Conservation (phyloP, 2,888 invertebrate species). For the Tupiocoris notatus region DNA sequence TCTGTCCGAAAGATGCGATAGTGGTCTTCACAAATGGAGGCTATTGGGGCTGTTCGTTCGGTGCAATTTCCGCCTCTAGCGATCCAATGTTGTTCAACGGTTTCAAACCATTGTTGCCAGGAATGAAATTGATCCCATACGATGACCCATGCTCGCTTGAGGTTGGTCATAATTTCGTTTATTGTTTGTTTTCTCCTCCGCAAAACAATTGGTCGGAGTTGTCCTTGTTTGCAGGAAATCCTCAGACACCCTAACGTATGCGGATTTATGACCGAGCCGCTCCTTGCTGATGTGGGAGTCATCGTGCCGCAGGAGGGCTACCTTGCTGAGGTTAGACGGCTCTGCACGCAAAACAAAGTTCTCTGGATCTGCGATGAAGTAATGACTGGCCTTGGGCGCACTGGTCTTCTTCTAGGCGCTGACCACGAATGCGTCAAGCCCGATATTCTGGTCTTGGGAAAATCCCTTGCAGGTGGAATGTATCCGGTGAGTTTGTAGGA, state of each 20-base stretch:
- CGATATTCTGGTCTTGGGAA: conserved; percentile 86
- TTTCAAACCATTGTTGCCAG: conserved; percentile 92
- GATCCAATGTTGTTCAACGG: conserved; percentile 79
- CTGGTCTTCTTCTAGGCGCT: conserved; percentile 80
- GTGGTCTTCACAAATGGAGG: conserved; percentile 89
- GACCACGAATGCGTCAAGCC: conserved; percentile 80
- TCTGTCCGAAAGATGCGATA: conserved; percentile 79
- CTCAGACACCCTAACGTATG: conserved; percentile 79
- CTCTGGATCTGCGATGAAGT: conserved; percentile 95
- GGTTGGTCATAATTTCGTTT: no score
- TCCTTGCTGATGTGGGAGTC: conserved; percentile 95
- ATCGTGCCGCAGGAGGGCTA: conserved; percentile 85
- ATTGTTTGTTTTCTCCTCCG: no score
- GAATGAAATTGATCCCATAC: conserved; percentile 81
- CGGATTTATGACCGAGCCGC: conserved; percentile 95
- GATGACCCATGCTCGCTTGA: conserved; percentile 77
- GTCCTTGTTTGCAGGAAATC: conserved; percentile 59
- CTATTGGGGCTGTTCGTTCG: conserved; percentile 92
- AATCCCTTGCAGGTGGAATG: conserved; percentile 89
- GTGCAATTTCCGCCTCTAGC: conserved; percentile 84
- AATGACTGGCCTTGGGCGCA: conserved; percentile 88
- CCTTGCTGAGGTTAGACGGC: conserved; percentile 71
- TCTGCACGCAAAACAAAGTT: conserved; percentile 87
- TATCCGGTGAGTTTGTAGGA: conserved; percentile 61
- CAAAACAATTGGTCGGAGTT: no score